Conservation (phyloP, 2,113 vertebrate genomes). For the Chitala chitala region DNA sequence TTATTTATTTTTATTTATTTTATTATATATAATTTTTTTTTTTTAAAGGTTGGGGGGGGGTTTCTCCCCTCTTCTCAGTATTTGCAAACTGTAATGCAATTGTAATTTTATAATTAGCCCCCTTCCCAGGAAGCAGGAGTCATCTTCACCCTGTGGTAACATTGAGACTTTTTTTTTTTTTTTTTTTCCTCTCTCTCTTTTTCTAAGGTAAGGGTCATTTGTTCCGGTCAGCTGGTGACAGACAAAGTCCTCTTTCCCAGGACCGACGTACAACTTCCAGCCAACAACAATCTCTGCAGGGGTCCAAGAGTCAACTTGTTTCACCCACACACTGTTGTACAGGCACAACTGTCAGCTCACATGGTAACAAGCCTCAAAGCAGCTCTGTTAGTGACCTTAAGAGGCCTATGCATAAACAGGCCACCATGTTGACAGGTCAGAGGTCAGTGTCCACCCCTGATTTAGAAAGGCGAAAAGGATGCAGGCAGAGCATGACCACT, state of each 20-base stretch:
- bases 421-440: not conserved
- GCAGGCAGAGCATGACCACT: not conserved
- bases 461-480: not conserved
- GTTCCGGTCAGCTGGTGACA: too few species aligned
- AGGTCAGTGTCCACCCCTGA: not conserved
- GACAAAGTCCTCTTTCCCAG: too few species aligned
- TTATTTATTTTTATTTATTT: not conserved
- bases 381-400: not conserved
- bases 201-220: too few species aligned
- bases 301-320: not conserved
- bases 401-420: not conserved
- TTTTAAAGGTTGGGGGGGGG: too few species aligned
- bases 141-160: too few species aligned
- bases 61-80: too few species aligned
- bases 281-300: not conserved
- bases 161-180: too few species aligned
- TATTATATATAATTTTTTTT: not conserved
- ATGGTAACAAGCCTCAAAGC: not conserved
- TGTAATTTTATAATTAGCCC: too few species aligned
- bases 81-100: too few species aligned
- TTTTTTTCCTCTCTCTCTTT: too few species aligned
- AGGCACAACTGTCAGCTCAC: not conserved
- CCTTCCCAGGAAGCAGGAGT: too few species aligned
- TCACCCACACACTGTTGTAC: not conserved
- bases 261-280: not conserved